Evolutionary conservation across 2,797 vertebrate species (phyloP).

Genomic region (Phoebastria nigripes): DNA sequence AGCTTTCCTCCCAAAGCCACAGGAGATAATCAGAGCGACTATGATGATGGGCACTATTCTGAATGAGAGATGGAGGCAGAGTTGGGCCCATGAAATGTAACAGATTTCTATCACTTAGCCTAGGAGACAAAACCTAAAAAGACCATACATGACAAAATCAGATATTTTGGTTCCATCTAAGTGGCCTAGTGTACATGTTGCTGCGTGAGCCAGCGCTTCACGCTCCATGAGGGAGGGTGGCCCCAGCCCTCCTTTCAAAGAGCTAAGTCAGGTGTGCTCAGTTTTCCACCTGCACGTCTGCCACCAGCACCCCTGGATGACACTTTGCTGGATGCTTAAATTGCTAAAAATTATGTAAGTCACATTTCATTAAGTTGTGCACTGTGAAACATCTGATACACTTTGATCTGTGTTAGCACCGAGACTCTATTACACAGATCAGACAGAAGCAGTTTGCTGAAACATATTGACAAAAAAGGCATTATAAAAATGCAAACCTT

Average conservation of each 20-base stretch:
- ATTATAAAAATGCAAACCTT: not conserved
- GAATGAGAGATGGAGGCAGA: not conserved
- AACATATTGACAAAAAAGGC: not conserved
- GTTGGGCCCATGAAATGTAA: not conserved
- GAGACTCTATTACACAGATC: not conserved
- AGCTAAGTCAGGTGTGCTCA: not conserved
- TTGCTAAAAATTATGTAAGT: slow-evolving; percentile 4
- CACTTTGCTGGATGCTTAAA: not conserved
- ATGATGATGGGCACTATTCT: not conserved
- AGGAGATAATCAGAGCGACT: accelerated
- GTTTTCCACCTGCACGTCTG: not conserved
- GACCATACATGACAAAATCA: not conserved
- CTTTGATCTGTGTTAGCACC: not conserved
- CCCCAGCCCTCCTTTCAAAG: not conserved
- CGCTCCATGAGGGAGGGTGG: accelerated
- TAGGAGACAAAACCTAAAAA: not conserved
- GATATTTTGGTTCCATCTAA: not conserved
- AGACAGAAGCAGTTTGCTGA: not conserved
- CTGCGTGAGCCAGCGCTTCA: not conserved
- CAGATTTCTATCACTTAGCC: not conserved
- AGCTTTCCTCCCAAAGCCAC: not conserved
- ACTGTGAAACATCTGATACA: not conserved
- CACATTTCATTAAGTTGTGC: not conserved
- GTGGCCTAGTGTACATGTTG: accelerated
- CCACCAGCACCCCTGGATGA: not conserved